Evolutionary conservation across 1,140 invertebrate species (phyloP).

Genomic region (Dendroctonus ponderosae): DNA sequence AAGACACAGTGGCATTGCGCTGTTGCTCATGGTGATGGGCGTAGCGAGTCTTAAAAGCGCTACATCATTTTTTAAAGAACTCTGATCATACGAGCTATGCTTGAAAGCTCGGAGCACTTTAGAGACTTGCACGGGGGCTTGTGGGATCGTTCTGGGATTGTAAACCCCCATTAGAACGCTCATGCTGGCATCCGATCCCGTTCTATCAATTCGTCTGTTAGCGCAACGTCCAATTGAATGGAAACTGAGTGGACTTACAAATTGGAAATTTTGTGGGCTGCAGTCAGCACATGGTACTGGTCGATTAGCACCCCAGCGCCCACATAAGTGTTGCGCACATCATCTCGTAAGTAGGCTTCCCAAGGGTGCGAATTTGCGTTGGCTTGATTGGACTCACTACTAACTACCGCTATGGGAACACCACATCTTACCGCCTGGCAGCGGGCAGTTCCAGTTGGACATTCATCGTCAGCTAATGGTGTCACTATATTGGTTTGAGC

Average conservation of each 20-base stretch:
- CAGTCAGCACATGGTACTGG: slow-evolving; percentile 37
- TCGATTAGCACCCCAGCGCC: slow-evolving; percentile 41
- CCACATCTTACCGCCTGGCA: slow-evolving; percentile 5
- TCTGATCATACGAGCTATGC: too few relatives aligned
- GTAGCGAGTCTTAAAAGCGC: too few relatives aligned
- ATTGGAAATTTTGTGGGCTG: slow-evolving; percentile 41
- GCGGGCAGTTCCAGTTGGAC: too few relatives aligned
- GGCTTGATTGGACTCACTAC: slow-evolving; percentile 26
- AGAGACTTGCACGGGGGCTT: slow-evolving; percentile 25
- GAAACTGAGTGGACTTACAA: slow-evolving; percentile 20
- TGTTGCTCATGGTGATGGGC: too few relatives aligned
- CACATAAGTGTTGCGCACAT: slow-evolving; percentile 29
- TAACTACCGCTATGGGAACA: neutral
- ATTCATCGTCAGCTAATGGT: too few relatives aligned
- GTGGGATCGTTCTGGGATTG: slow-evolving; percentile 8
- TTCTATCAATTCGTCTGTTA: neutral
- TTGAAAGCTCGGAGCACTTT: slow-evolving; percentile 5
- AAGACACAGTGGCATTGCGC: too few relatives aligned
- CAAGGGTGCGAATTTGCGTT: slow-evolving; percentile 38
- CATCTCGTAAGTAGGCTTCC: slow-evolving; percentile 37
- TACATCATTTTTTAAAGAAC: too few relatives aligned
- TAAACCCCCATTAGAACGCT: slow-evolving; percentile 36
- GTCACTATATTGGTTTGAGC: too few relatives aligned
- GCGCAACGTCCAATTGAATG: neutral
- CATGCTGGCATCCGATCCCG: slow-evolving; percentile 16